Percentiles rank a stretch among this genome's conserved stretches.
These are phyloP conservation scores for Liopterus haemorrhoidalis DNA, from an alignment of 2,888 invertebrate genomes.

Conservation along the genomic window DNA sequence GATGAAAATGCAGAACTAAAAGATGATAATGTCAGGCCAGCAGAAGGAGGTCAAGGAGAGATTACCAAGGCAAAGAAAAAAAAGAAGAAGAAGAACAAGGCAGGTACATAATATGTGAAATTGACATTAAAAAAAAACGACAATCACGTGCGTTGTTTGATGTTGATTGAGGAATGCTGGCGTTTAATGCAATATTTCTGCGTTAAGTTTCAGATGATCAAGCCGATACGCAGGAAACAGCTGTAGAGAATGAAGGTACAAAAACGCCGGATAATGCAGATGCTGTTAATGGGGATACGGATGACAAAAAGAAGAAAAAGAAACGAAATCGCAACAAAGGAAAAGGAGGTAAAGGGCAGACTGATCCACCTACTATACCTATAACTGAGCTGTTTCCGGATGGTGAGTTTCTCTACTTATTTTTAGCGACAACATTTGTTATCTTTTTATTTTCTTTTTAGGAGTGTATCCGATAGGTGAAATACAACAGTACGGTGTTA, in stretches of 20 bases:
- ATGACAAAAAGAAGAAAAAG: conserved; percentile 62
- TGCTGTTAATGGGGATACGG: conserved; percentile 47
- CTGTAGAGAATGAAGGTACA: conserved; percentile 37
- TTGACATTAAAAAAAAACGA: conserved; percentile 16
- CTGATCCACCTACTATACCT: conserved; percentile 81
- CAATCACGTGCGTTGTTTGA: conserved; percentile 22
- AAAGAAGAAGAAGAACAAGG: conserved; percentile 82
- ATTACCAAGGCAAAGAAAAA: conserved; percentile 71
- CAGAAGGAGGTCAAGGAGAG: conserved; percentile 53
- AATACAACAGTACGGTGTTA: conserved; percentile 71
- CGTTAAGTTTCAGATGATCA: conserved; percentile 31
- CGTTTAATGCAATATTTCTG: conserved; percentile 1
- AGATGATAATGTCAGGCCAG: conserved; percentile 49
- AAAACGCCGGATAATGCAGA: conserved; percentile 43
- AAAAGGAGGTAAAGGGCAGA: conserved; percentile 55
- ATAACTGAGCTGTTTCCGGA: conserved; percentile 80
- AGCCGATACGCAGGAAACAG: conserved; percentile 36
- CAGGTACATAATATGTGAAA: conserved; percentile 51
- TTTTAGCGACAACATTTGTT: neutral
- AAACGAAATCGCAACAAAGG: conserved; percentile 54
- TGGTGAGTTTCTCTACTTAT: conserved; percentile 46
- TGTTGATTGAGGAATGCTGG: conserved; percentile 17
- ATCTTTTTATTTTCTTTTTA: conserved; percentile 36
- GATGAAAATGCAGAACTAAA: conserved; percentile 51
- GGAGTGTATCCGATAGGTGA: conserved; percentile 81